Base-by-base conservation (phyloP, 2,113 vertebrate genomes). In the Crypturellus undulatus region DNA sequence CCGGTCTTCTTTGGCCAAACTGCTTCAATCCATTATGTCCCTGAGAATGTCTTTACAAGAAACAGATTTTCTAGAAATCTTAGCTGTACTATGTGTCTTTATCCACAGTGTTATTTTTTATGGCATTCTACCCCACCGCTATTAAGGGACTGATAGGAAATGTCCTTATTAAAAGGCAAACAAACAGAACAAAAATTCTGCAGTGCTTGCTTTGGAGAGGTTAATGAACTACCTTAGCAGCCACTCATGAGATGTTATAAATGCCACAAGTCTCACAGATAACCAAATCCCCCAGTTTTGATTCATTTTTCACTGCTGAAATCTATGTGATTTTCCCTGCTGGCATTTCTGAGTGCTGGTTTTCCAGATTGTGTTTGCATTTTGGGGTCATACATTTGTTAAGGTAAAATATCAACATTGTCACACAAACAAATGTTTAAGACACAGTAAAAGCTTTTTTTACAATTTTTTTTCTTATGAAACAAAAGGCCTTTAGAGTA, bases 271-370 rank as follows among this genome's bases (percentile, higher is more conserved):
- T 63, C 21, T 15, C 14, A 9, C 2, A 24, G 22, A 36, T 54
- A 49, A 30, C 21, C 22, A 52, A 42, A 84, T 47, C 28, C 5
- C 5, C 0, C 1, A 2, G 2, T 5, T 79, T 75, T 64, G 3
- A 64, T 90, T 30, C 78, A 14, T 14, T 81, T n/a, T 79, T n/a
- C 11, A 32, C 28, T 68, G 32, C 30, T 34, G 22, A 60, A 67
- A 28, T 34, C 34, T 9, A 26, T 54, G 4, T 20, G 34, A n/a
- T 64, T 63, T 87, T 89, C 24, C 12, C 30, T 64, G 12, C 4
- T 64, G 32, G 2, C 4, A 49, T 59, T 94, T 71, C 25, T 42
- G 32, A 76, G 10, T 7, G 14, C 3, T 42, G 4, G 0, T 70
- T 90, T 79, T 51, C n/a, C n/a, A 71, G 58, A 56, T 14, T 13